A percentile compares a stretch with the other conserved stretches of the same genome.
phyloP scores from a whole-genome alignment of 2,797 vertebrate genomes.

The Coendou prehensilis region DNA sequence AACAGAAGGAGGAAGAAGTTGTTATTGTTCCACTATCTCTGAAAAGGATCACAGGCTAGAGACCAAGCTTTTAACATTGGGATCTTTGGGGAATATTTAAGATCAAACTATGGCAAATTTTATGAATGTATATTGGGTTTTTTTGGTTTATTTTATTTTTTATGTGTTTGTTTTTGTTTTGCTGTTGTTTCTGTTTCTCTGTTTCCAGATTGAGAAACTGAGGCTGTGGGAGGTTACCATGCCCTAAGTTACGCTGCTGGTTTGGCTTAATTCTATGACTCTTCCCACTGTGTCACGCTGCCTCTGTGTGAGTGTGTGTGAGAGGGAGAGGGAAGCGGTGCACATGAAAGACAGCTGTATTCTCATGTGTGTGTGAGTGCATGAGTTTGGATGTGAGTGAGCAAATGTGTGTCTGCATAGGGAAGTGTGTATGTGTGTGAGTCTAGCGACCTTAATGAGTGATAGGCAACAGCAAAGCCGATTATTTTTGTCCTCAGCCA shows the following conservation, averaged over 20 bases:
- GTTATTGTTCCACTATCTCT: neutral
- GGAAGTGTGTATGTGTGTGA: neutral
- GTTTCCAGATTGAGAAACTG: conserved; percentile 20
- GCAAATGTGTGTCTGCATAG: no score
- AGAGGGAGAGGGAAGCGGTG: rapidly evolving
- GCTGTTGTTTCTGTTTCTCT: neutral
- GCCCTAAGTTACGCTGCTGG: neutral
- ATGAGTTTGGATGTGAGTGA: neutral
- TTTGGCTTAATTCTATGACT: neutral
- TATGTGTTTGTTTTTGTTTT: neutral
- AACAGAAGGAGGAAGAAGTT: neutral
- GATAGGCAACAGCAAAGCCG: neutral
- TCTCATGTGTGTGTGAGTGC: neutral
- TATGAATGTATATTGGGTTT: neutral
- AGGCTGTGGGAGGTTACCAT: neutral
- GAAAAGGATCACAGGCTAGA: neutral
- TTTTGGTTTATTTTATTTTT: neutral
- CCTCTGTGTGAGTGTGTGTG: neutral
- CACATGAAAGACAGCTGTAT: neutral
- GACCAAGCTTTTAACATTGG: neutral
- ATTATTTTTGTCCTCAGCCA: neutral
- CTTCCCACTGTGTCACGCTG: neutral
- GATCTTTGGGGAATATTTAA: neutral
- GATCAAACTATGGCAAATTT: neutral
- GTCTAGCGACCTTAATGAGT: neutral